Evolutionary conservation across 2,797 vertebrate genomes (phyloP), one percentile per base, ranked within the genome.

Genomic region (Cottoperca gobio): DNA sequence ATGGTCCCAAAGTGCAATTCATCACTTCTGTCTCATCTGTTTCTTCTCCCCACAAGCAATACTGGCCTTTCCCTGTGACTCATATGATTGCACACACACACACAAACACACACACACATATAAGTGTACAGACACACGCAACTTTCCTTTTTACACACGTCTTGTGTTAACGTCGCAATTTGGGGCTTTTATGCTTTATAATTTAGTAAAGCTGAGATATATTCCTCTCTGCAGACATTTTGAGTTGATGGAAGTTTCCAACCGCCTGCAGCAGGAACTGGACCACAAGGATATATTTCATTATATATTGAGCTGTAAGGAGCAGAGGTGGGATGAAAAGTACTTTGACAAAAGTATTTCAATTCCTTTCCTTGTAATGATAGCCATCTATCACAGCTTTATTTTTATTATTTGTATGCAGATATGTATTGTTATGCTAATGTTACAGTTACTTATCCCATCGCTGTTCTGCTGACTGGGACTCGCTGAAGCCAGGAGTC

Each of bases 11-110:
- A 85, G 46, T 84, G 84, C 86, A 85, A 88, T 90, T 88, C 83
- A 88, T 90, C 87, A 91, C 71, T 71, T 73, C 58, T 76, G 73
- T n/a, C n/a, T n/a, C n/a, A n/a, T n/a, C n/a, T n/a, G n/a, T n/a
- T n/a, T n/a, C n/a, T n/a, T n/a, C n/a, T n/a, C n/a, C n/a, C n/a
- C n/a, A n/a, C n/a, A n/a, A n/a, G n/a, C n/a, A n/a, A n/a, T n/a
- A n/a, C n/a, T n/a, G n/a, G n/a, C n/a, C n/a, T n/a, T n/a, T n/a
- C n/a, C n/a, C n/a, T n/a, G n/a, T n/a, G n/a, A n/a, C n/a, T n/a
- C n/a, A n/a, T n/a, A n/a, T n/a, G n/a, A n/a, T n/a, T n/a, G n/a
- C n/a, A n/a, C n/a, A n/a, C n/a, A n/a, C n/a, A n/a, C n/a, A n/a
- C n/a, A n/a, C n/a, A n/a, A n/a, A n/a, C n/a, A n/a, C n/a, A n/a